phyloP scores from a whole-genome alignment of 2,113 vertebrate genomes.

The Actenoides lindsayi region DNA sequence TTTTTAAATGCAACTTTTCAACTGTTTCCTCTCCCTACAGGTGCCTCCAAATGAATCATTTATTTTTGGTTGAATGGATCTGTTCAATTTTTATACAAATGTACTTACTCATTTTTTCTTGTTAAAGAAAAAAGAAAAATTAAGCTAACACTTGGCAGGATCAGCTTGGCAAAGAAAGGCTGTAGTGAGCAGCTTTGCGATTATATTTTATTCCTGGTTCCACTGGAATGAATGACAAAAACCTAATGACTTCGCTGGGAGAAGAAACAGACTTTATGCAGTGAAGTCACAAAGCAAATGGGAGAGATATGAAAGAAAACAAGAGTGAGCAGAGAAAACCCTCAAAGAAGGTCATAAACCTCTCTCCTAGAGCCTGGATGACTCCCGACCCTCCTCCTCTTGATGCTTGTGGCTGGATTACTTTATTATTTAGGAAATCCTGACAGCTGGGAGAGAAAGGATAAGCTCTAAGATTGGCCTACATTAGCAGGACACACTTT shows the following conservation, averaged over 20 bases:
- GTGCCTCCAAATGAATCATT: neutral
- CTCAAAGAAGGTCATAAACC: neutral
- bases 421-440: slow-evolving; percentile 41
- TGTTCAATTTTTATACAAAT: neutral
- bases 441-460: slow-evolving; percentile 60
- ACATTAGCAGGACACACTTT: slow-evolving; percentile 49
- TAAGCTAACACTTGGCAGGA: neutral
- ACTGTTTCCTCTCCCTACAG: neutral
- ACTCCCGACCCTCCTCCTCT: neutral
- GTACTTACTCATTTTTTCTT: neutral
- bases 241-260: neutral
- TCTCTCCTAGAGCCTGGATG: neutral
- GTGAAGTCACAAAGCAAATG: neutral
- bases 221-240: neutral
- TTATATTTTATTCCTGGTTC: neutral
- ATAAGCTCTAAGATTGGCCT: slow-evolving; percentile 53
- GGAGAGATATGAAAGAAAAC: neutral
- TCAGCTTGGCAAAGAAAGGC: neutral
- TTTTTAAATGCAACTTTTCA: neutral
- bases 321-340: neutral
- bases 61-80: neutral
- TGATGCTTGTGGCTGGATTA: slow-evolving; percentile 46
- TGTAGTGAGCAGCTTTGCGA: neutral
- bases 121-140: neutral
- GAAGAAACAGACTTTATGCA: neutral